Evolutionary conservation across 2,888 invertebrate genomes (phyloP).

Genomic region (Diplolepis rosae): DNA sequence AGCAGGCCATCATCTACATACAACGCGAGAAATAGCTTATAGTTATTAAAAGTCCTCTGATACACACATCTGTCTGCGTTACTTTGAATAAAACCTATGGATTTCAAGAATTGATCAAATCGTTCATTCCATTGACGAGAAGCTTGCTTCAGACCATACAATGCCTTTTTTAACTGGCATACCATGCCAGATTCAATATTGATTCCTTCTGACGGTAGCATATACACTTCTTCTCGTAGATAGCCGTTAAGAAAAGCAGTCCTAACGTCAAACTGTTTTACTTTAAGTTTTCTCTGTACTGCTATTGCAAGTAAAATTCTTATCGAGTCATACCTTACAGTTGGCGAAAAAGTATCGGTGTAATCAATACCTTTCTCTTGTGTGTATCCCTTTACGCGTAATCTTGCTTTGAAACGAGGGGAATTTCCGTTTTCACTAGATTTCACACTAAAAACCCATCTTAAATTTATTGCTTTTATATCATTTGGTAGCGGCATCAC

Average conservation of each 20-base stretch:
- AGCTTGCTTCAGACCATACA: conserved; percentile 21
- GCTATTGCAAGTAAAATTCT: conserved; percentile 41
- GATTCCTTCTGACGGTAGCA: conserved; percentile 37
- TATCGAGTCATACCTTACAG: conserved; percentile 40
- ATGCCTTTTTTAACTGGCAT: too few relatives aligned
- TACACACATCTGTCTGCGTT: conserved; percentile 7
- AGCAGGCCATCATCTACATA: conserved; percentile 11
- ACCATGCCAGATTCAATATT: too few relatives aligned
- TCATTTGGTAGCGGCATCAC: neutral
- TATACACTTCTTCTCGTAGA: conserved; percentile 42
- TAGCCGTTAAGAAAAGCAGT: conserved; percentile 47
- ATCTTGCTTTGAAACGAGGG: conserved; percentile 10
- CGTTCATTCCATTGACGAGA: neutral
- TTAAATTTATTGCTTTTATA: conserved; percentile 33
- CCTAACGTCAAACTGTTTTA: conserved; percentile 44
- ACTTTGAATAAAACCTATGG: neutral
- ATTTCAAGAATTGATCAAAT: conserved; percentile 5
- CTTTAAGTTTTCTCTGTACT: conserved; percentile 40
- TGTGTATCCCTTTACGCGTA: conserved; percentile 38
- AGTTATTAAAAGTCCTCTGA: neutral
- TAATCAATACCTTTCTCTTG: conserved; percentile 36
- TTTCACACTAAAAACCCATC: conserved; percentile 37
- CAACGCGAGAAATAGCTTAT: neutral
- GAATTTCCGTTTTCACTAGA: neutral
- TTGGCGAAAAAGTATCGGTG: conserved; percentile 46